Conservation (phyloP, 2,888 invertebrate genomes). For the Nephrotoma flavescens region DNA sequence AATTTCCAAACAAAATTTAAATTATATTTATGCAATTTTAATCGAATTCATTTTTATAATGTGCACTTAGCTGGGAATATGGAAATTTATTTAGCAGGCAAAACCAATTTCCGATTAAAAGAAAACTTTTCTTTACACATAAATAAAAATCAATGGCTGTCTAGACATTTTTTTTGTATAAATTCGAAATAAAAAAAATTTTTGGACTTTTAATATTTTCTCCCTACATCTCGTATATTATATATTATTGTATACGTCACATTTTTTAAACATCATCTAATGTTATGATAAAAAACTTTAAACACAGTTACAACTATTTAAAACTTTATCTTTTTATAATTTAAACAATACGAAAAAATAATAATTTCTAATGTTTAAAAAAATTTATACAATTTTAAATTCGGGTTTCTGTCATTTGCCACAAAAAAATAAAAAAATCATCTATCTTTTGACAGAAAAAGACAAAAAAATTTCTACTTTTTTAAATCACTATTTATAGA, state of each 20-base stretch:
- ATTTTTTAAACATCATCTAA: neutral
- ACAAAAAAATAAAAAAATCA: neutral
- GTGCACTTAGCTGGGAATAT: neutral
- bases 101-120: neutral
- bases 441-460: neutral
- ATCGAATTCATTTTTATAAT: neutral
- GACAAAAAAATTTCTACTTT: neutral
- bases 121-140: neutral
- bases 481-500: constrained; percentile 1
- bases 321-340: neutral
- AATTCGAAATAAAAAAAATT: neutral
- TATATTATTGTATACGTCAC: neutral
- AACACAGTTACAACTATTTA: neutral
- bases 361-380: neutral
- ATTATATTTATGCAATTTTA: neutral
- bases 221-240: neutral
- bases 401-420: neutral
- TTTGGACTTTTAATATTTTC: neutral
- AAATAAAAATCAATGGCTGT: constrained; percentile 2
- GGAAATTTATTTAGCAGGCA: neutral
- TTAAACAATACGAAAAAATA: neutral
- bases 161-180: neutral
- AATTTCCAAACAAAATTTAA: neutral
- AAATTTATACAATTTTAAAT: neutral
- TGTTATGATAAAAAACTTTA: neutral